Base-by-base conservation (phyloP, 2,113 vertebrate genomes). In the Sceloporus tristichus region DNA sequence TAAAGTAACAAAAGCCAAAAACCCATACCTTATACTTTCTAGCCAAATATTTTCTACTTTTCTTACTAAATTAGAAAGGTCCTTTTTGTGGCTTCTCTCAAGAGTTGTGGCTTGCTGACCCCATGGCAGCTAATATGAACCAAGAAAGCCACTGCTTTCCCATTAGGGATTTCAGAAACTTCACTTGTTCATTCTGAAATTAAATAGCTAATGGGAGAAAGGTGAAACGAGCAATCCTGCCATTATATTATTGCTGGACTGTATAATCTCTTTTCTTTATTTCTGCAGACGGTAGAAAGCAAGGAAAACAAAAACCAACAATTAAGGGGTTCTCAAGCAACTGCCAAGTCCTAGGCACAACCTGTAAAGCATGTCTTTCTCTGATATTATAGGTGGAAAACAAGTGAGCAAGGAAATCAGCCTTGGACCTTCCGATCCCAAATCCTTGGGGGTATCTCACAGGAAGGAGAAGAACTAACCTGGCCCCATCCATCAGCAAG, bases 51-150 rank as follows among this genome's bases (percentile, higher is more conserved):
- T 59, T 79, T 71, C 68, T 9, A 21, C 21, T 62, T 62, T 62
- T 29, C 85, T 82, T 91, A 87, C 78, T 18, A 11, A 92, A 79
- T 2, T 0, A 0, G 70, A 91, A 59, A 21, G 84, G 88, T 34
- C 54, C 79, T 79, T 21, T 75, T 84, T 59, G 0, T 42, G 87
- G 62, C 76, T 71, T 71, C 48, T 90, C 88, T 19, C 54, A 18
- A 34, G 90, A 93, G 87, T 81, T n/a, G 78, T 40, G 79, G 48
- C 2, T 80, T 88, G 56, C 80, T 77, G 89, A 84, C 29, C 68
- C 86, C 82, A 59, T 74, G 90, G 29, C 1, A 0, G 85, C 74
- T 76, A 0, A 87, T 86, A 0, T 85, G 81, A 92, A 87, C 0
- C 7, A 27, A 81, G 82, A 83, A 89, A 91, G 92, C 76, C 0